Percentiles rank a stretch among this genome's conserved stretches.
phyloP scores from a whole-genome alignment of 1,140 invertebrate species.

The Drosophila truncata region DNA sequence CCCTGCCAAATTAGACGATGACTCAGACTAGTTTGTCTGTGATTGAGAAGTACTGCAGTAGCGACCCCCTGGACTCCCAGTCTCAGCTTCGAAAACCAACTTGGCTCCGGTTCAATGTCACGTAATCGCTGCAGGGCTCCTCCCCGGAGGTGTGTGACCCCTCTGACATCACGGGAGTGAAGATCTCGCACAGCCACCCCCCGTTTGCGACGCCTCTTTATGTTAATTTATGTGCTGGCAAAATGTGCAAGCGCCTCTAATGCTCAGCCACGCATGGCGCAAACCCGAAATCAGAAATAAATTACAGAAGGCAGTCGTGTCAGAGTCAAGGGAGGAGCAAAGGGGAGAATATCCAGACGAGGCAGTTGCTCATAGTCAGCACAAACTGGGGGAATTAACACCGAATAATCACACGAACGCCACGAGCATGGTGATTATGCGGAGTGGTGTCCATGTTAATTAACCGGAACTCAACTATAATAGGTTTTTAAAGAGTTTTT shows the following conservation, averaged over 20 bases:
- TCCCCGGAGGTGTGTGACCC: slow-evolving; percentile 32
- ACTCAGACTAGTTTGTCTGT: slow-evolving; percentile 40
- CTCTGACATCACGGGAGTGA: background rate
- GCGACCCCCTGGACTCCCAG: slow-evolving; percentile 31
- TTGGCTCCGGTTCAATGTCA: slow-evolving; percentile 78
- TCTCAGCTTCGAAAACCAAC: background rate
- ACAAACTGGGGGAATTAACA: slow-evolving; percentile 46
- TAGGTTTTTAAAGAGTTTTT: no score
- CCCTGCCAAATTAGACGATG: slow-evolving; percentile 24
- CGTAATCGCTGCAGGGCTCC: slow-evolving; percentile 69
- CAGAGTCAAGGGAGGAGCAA: background rate
- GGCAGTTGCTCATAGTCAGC: slow-evolving; percentile 70
- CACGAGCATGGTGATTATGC: slow-evolving; percentile 25
- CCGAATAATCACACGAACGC: slow-evolving; percentile 18
- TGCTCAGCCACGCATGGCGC: slow-evolving; percentile 79
- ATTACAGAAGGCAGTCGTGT: slow-evolving; percentile 57
- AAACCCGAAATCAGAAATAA: slow-evolving; percentile 79
- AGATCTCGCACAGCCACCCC: slow-evolving; percentile 9
- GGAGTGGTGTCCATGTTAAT: slow-evolving; percentile 13
- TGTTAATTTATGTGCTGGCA: slow-evolving; percentile 83
- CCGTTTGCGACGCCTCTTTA: slow-evolving; percentile 57
- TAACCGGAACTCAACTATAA: slow-evolving; percentile 7
- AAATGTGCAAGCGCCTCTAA: slow-evolving; percentile 79
- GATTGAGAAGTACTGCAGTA: slow-evolving; percentile 62
- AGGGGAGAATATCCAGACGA: slow-evolving; percentile 17